Percentiles rank a stretch among this genome's conserved stretches.
These are phyloP conservation scores for Chironomus striatipennis DNA, from an alignment of 1,140 invertebrate species.

Conservation along the genomic window DNA sequence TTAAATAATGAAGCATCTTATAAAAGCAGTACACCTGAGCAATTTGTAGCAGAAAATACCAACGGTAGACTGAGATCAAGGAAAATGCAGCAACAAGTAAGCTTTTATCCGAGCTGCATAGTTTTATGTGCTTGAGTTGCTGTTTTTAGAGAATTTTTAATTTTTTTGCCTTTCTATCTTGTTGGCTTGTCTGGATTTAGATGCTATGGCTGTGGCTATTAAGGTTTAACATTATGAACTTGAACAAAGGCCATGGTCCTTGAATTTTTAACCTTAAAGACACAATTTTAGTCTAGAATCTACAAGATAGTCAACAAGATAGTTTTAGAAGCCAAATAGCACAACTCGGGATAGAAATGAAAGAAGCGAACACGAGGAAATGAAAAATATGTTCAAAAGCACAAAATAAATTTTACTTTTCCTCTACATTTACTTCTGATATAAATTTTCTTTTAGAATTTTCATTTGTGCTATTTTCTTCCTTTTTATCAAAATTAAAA, in stretches of 20 bases:
- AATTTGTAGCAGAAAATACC: slow-evolving; percentile 1
- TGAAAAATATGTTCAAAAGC: too few relatives aligned
- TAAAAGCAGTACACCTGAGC: slow-evolving; percentile 2
- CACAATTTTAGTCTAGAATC: too few relatives aligned
- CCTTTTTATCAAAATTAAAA: neutral
- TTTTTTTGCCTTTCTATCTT: neutral
- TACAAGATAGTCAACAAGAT: too few relatives aligned
- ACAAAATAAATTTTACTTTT: neutral
- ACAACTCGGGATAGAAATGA: too few relatives aligned
- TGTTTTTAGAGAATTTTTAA: neutral
- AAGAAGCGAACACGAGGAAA: too few relatives aligned
- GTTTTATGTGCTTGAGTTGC: too few relatives aligned
- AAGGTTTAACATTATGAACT: too few relatives aligned
- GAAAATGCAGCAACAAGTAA: neutral
- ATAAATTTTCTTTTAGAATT: neutral
- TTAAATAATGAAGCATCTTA: slow-evolving; percentile 16
- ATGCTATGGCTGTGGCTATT: too few relatives aligned
- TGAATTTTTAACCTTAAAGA: too few relatives aligned
- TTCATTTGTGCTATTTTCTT: neutral
- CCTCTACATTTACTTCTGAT: neutral
- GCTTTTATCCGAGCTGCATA: neutral
- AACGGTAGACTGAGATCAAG: slow-evolving; percentile 3
- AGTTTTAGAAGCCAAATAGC: too few relatives aligned
- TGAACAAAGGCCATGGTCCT: too few relatives aligned
- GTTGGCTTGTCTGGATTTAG: too few relatives aligned